phyloP scores from a whole-genome alignment of 2,888 invertebrate species.

The Eilema depressum region DNA sequence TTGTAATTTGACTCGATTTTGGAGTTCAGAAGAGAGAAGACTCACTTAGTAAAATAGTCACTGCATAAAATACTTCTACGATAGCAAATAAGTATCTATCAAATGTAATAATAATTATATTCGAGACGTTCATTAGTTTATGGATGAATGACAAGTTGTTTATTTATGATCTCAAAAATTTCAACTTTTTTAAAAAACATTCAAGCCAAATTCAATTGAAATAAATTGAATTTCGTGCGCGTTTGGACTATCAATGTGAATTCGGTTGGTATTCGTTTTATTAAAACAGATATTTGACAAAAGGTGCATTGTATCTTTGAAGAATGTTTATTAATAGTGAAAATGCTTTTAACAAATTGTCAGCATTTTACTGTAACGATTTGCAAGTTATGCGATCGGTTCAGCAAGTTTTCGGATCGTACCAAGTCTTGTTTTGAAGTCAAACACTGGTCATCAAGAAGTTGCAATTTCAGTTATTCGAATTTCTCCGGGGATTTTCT shows the following conservation, averaged over 20 bases:
- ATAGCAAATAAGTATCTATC: not conserved
- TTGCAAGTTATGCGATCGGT: not conserved
- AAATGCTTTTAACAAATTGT: not conserved
- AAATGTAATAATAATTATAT: not conserved
- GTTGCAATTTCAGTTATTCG: not conserved
- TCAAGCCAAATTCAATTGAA: not conserved
- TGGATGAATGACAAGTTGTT: no score
- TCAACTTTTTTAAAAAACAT: not conserved
- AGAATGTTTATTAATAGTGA: not conserved
- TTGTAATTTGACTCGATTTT: constrained; percentile 48
- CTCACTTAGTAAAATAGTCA: not conserved
- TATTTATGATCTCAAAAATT: no score
- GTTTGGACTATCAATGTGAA: not conserved
- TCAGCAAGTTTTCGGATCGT: not conserved
- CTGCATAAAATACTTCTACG: not conserved
- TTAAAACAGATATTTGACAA: not conserved
- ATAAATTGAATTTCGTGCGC: not conserved
- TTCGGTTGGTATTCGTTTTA: not conserved
- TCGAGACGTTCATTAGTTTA: not conserved
- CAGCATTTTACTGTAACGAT: not conserved
- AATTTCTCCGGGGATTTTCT: not conserved
- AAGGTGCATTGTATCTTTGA: not conserved
- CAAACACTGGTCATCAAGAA: not conserved
- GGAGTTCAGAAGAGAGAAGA: not conserved
- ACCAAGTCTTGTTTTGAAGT: not conserved